Base-by-base conservation (phyloP, 2,113 vertebrate species). In the Saguinus imperator region DNA sequence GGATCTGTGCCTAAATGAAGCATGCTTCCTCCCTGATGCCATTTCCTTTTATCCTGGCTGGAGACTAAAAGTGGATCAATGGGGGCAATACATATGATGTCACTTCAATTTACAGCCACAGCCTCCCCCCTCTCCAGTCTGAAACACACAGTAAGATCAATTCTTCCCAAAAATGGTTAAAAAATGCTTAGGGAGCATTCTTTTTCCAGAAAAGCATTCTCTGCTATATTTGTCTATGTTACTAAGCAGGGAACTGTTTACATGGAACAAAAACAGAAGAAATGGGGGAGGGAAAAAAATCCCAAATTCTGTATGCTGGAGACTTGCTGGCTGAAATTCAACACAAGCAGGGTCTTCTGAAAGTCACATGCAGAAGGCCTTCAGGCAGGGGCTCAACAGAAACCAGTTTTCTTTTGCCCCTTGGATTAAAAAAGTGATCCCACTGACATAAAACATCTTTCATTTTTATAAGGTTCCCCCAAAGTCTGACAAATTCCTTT, bases 141-240 rank as follows among this genome's bases (percentile, higher is more conserved):
- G 12, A 7, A 91, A 76, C 91, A 97, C 93, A 98, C 91, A 98
- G 98, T 98, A 98, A 97, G 97, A 98, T 98, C 95, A 35, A 98
- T 98, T 99, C 98, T 99, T 99, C 98, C 99, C 99, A 99, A 99
- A 99, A 99, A 99, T 99, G 99, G 99, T 99, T 99, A 98, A 98
- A 98, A 99, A 99, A 99, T 98, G 98, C 98, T 98, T 43, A 55
- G 95, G 97, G 98, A 98, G 96, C 97, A 97, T 97, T 98, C 98
- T 98, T 99, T 98, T 98, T 98, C 96, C 96, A 98, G 98, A 98
- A 98, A 98, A 98, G 96, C 88, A 97, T 98, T 98, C 98, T 99
- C 98, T 96, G 98, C 99, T 99, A 99, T 99, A 99, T 99, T 99
- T 99, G 98, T 99, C 98, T 98, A 96, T 98, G 98, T 98, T 98